Evolutionary conservation across 2,797 vertebrate species (phyloP), one percentile per base, ranked within the genome.

Genomic region (Octomys mimax): DNA sequence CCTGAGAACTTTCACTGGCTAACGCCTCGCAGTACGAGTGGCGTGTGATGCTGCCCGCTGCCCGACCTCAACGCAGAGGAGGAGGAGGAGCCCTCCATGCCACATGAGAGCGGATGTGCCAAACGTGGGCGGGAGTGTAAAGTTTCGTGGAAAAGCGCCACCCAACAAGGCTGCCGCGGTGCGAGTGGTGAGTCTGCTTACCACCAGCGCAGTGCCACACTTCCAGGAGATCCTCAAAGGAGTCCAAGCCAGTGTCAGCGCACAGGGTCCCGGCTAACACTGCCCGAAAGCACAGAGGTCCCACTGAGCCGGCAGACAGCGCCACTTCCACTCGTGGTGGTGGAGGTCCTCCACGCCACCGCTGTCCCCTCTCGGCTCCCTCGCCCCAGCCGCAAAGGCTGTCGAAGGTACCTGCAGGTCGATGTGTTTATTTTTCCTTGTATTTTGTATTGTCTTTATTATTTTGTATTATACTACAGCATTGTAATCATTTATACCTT

Each of bases 331-430:
- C 12, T 11, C 42, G 70, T 6, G 36, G 42, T 12, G 36, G 68
- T 8, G 4, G 4, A 22, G 3, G 8, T 71, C 7, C 3, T 39
- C 68, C 68, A 1, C 36, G 12, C 33, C 11, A 5, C 4, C 19
- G 19, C 33, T 9, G 7, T 39, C 21, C n/a, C n/a, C 68, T 71
- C 36, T 71, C 18, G 19, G 68, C 68, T 57, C 14, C 54, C 54
- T 57, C 16, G 16, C 54, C 5, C 54, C 54, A 57, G 54, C 16
- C 54, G 5, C 68, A 39, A 36, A 70, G 68, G 8, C 19, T 22
- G 39, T 22, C 36, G 39, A 39, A 73, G 39, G 24, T 24, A 39
- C 2, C 10, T 73, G 70, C 22, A 12, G 21, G 5, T 12, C 26
- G 22, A 71, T 22, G 36, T 9, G 10, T 71, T 71, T 21, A 68